A percentile compares a stretch with the other conserved stretches of the same genome.
These are phyloP conservation scores for Lasioglossum vierecki DNA, from an alignment of 2,888 invertebrate species.

Conservation along the genomic window DNA sequence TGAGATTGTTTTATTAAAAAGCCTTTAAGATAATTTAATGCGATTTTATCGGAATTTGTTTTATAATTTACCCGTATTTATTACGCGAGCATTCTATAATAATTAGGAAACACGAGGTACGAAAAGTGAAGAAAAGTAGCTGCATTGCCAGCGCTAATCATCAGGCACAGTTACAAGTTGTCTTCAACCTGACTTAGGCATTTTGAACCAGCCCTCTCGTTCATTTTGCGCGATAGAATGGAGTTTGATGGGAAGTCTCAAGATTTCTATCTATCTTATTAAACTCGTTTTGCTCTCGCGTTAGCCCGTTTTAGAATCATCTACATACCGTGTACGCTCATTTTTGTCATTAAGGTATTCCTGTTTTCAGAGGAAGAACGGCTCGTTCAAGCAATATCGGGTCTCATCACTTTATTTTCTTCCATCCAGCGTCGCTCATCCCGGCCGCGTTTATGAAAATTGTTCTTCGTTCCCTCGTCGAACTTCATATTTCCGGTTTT, in stretches of 20 bases:
- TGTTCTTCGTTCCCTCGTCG: conserved; percentile 21
- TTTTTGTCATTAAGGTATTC: conserved; percentile 46
- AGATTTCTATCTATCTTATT: conserved; percentile 18
- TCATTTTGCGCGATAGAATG: neutral
- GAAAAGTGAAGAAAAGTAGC: neutral
- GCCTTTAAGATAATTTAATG: neutral
- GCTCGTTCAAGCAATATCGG: conserved; percentile 36
- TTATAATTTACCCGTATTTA: neutral
- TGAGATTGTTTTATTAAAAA: neutral
- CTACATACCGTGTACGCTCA: conserved; percentile 19
- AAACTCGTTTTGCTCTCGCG: neutral
- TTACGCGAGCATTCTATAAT: neutral
- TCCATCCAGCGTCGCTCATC: conserved; percentile 4
- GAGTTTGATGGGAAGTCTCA: conserved; percentile 10
- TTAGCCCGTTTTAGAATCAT: conserved; percentile 9
- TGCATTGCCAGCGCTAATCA: neutral
- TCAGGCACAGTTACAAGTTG: neutral
- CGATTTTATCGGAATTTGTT: neutral
- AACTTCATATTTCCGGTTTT: conserved; percentile 16
- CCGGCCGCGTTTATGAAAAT: neutral
- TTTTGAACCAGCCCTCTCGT: neutral
- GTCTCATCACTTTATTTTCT: conserved; percentile 4
- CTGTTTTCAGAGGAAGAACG: conserved; percentile 47
- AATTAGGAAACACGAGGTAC: neutral
- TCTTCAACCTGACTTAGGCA: neutral